Base-by-base conservation (phyloP, 2,797 vertebrate species). In the Tiaroga cobitis region DNA sequence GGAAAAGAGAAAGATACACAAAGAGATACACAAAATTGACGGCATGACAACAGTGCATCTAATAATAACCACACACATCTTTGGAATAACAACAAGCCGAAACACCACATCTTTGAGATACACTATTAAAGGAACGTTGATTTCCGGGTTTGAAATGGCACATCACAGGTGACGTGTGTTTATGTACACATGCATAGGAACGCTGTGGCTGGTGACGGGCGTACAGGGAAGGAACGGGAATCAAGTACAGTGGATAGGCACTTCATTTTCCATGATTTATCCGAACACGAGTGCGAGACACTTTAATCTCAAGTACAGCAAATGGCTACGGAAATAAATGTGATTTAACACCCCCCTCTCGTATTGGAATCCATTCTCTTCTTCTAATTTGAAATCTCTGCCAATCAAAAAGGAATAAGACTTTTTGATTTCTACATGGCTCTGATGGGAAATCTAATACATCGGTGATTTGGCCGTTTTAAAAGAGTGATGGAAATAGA, bases 211-310 rank as follows among this genome's bases (percentile, higher is more conserved):
- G 63, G 80, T 63, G 85, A 63, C 39, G 46, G 81, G 75, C 49
- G 46, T 49, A 18, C 39, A 65, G 87, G 84, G 84, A 75, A 75
- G 63, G 78, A 51, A 85, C 69, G 78, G 82, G 46, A 85, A 90
- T 95, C 94, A 94, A 94, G 93, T 93, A 87, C 84, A 93, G 88
- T 6, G 91, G 94, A 93, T 89, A 32, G 93, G 93, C 94, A 92
- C 89, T 92, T 92, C 39, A 83, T 90, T 88, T 89, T 92, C 88
- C 81, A 91, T 80, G 89, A 91, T 87, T 86, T 92, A 90, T 90
- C 85, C 13, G 88, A 89, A 92, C 93, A 90, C 89, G 87, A 91
- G 92, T 86, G 91, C 87, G 63, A 87, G 72, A 92, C 75, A 86
- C 69, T 76, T 89, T 78, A 89, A 83, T 89, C 85, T 90, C 81